These are phyloP conservation scores for Holcopasites calliopsidis DNA, from an alignment of 1,140 invertebrate genomes.

Conservation along the genomic window DNA sequence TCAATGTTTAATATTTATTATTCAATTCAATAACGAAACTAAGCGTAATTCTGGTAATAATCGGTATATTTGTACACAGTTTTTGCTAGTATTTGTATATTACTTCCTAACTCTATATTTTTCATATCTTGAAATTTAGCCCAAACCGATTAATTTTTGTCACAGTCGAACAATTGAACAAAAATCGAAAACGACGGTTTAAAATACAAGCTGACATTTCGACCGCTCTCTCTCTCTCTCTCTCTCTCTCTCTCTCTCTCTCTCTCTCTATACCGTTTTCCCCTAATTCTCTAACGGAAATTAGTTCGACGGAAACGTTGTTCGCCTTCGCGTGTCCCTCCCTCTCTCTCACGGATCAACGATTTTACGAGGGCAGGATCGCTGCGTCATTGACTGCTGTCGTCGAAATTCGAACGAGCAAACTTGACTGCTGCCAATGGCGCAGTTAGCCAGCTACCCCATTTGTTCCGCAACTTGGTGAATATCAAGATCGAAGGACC, in stretches of 20 bases:
- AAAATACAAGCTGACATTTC: not conserved
- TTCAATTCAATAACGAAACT: too few relatives aligned
- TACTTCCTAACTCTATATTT: too few relatives aligned
- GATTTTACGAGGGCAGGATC: constrained; percentile 47
- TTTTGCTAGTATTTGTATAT: too few relatives aligned
- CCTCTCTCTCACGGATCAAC: constrained; percentile 33
- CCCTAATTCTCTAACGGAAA: too few relatives aligned
- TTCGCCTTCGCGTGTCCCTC: constrained; percentile 17
- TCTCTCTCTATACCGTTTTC: too few relatives aligned
- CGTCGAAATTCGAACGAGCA: constrained; percentile 56
- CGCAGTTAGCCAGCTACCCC: constrained; percentile 38
- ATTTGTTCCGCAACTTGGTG: constrained; percentile 49
- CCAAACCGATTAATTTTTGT: not conserved
- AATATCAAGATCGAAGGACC: constrained; percentile 57
- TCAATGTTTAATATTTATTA: too few relatives aligned
- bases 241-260: too few relatives aligned
- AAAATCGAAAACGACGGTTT: not conserved
- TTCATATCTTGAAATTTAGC: too few relatives aligned
- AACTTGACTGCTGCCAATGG: constrained; percentile 44
- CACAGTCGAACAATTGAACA: not conserved
- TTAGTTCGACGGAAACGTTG: constrained; percentile 33
- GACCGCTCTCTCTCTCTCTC: too few relatives aligned
- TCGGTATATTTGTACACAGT: too few relatives aligned
- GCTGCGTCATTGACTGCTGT: constrained; percentile 49
- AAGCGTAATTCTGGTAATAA: too few relatives aligned